Base-by-base conservation (phyloP, 2,113 vertebrate species). In the Ailuropoda melanoleuca region DNA sequence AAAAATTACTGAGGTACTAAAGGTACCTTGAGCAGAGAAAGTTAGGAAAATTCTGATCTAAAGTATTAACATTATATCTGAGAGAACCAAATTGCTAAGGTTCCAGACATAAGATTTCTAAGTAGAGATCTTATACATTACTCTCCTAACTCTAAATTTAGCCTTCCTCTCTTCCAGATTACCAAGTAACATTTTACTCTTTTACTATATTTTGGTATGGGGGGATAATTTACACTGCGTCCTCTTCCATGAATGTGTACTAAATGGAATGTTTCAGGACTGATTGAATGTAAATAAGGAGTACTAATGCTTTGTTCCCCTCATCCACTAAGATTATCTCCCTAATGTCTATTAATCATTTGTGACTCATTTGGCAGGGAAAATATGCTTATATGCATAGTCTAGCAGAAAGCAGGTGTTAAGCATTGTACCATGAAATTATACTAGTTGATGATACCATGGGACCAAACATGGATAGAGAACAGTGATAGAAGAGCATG, bases 381-480 rank as follows among this genome's bases (percentile, higher is more conserved):
- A 88, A 60, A 53, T 80, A 58, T 23, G 26, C n/a, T 80, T 81
- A 72, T 60, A 43, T 87, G 39, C 50, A n/a, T 7, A n/a, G 14
- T 18, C 34, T 43, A 74, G 56, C 39, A 87, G 39, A 62, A 90
- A 94, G 70, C 94, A 94, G 83, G 34, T 92, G 46, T 50, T 93
- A 68, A 29, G 87, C 83, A 92, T 55, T 95, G 64, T 55, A 78
- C 58, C 64, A 29, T 92, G 77, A 95, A 97, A 90, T 97, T 86
- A 78, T 86, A 18, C 11, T 58, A 68, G 37, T 31, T 39, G n/a
- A 56, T 39, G 24, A 68, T 74, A 70, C 24, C 29, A 39, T 37
- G n/a, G 80, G 29, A 26, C 62, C 24, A 68, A 87, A 83, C n/a
- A 81, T 80, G 26, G 88, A 77, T n/a, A 37, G 17, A 58, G 50